Percentiles rank a stretch among this genome's conserved stretches.
Conservation (phyloP, 1,140 invertebrate genomes). For the Procambarus virginalis region DNA sequence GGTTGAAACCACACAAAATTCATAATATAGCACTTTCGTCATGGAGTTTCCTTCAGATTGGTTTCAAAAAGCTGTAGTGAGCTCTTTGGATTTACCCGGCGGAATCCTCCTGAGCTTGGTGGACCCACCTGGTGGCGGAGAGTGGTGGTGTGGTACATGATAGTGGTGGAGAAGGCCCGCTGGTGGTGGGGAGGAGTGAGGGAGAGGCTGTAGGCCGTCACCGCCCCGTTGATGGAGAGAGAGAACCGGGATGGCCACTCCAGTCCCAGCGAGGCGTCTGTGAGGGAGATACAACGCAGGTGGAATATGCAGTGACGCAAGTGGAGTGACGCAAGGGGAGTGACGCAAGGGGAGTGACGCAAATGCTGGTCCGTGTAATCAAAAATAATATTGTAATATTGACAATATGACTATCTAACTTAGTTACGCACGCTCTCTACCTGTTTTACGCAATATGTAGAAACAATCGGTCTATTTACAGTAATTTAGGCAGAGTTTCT, state of each 20-base stretch:
- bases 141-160: constrained; percentile 29
- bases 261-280: constrained; percentile 30
- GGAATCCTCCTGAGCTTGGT: no score
- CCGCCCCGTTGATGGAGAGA: constrained; percentile 47
- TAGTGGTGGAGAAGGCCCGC: constrained; percentile 18
- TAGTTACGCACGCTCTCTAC: no score
- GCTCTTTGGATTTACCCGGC: no score
- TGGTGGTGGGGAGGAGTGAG: constrained; percentile 33
- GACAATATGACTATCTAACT: neutral
- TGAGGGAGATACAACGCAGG: neutral
- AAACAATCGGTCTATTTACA: no score
- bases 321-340: neutral
- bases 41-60: no score
- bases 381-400: no score
- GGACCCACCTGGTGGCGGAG: constrained; percentile 36
- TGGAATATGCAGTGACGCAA: neutral
- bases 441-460: neutral
- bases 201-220: constrained; percentile 48
- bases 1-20: no score
- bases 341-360: neutral
- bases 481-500: no score
- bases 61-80: no score
- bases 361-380: neutral
- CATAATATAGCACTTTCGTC: no score
- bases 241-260: constrained; percentile 31